phyloP scores from a whole-genome alignment of 2,888 invertebrate species.

The Pachymerium ferrugineum region DNA sequence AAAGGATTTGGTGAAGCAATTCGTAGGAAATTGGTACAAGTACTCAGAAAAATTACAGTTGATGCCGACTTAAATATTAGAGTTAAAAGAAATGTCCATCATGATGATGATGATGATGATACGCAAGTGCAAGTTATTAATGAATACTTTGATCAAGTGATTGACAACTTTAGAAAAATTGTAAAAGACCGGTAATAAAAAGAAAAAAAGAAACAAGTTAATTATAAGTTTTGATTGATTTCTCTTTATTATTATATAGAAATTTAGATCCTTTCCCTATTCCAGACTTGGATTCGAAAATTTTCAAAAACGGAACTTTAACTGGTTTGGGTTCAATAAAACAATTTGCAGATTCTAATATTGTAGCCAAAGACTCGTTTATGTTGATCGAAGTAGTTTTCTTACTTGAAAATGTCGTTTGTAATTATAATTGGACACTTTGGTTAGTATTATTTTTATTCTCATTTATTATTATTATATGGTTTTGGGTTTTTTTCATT shows the following conservation, averaged over 20 bases:
- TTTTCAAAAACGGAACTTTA: not conserved
- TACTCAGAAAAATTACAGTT: not conserved
- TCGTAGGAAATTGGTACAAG: not conserved
- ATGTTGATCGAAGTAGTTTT: not conserved
- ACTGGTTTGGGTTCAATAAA: not conserved
- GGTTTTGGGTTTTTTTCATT: not conserved
- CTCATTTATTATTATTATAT: not conserved
- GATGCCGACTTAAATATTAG: too few species aligned
- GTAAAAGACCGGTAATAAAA: not conserved
- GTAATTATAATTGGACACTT: not conserved
- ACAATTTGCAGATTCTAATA: not conserved
- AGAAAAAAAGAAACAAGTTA: not conserved
- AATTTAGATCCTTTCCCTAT: not conserved
- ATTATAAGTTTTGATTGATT: not conserved
- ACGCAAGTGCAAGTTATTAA: not conserved
- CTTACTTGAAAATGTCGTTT: not conserved
- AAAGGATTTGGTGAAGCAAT: not conserved
- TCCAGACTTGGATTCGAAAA: not conserved
- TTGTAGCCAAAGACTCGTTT: not conserved
- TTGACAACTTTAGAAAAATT: not conserved
- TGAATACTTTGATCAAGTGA: not conserved
- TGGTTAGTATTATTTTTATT: not conserved
- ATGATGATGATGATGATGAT: not conserved
- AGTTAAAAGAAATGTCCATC: not conserved
- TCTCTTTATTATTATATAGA: not conserved